Percentiles rank a stretch among this genome's conserved stretches.
Conservation (phyloP, 2,888 invertebrate genomes). For the Saturnia japonica region DNA sequence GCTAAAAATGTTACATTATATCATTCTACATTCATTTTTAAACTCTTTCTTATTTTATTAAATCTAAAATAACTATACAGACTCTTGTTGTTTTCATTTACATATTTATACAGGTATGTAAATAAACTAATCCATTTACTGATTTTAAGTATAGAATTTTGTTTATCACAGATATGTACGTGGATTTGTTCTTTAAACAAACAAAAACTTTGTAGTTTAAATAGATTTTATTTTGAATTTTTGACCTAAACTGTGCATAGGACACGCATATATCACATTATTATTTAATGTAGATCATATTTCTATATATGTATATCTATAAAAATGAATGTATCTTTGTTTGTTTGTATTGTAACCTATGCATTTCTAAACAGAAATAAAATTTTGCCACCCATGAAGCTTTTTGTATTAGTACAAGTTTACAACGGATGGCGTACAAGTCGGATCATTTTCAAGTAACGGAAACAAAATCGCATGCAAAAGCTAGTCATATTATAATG, state of each 20-base stretch:
- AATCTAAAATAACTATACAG: neutral
- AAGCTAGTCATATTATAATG: neutral
- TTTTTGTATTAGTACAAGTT: too few species aligned
- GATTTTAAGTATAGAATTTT: neutral
- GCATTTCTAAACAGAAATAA: too few species aligned
- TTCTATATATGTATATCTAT: neutral
- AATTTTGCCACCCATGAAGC: too few species aligned
- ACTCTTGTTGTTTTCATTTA: neutral
- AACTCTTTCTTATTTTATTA: neutral
- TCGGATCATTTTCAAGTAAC: too few species aligned
- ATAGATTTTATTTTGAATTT: neutral
- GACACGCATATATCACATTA: neutral
- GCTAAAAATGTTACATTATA: too few species aligned
- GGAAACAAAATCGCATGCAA: neutral
- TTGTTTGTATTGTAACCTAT: too few species aligned
- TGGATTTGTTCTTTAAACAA: neutral
- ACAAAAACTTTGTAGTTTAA: too few species aligned
- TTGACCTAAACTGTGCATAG: neutral
- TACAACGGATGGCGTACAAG: too few species aligned
- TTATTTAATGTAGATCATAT: neutral
- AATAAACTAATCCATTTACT: neutral
- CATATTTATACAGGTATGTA: neutral
- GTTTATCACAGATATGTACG: neutral
- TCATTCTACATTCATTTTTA: neutral
- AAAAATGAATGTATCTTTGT: too few species aligned